Percentiles rank a stretch among this genome's conserved stretches.
These are phyloP conservation scores for Phrynosoma blainvillii DNA, from an alignment of 2,113 vertebrate species.

Conservation along the genomic window DNA sequence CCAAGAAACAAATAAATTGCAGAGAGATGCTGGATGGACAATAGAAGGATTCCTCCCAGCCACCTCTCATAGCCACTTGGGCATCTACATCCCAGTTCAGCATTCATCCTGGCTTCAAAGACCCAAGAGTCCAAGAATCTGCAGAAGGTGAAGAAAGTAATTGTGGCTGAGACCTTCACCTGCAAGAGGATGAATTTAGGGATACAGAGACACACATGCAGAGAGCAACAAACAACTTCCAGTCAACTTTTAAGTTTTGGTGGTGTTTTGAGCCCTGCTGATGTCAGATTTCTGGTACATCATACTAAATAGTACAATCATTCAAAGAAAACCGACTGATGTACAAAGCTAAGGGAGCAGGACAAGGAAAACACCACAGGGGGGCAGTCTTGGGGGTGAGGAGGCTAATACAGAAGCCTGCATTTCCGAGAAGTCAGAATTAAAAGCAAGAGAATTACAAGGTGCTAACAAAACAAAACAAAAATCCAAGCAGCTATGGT, in stretches of 20 bases:
- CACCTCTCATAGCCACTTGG: neutral
- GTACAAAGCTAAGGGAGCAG: too few species aligned
- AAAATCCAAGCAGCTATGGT: conserved; percentile 66
- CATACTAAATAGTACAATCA: conserved; percentile 49
- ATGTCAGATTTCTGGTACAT: conserved; percentile 34
- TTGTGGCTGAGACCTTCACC: conserved; percentile 36
- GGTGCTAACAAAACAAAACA: conserved; percentile 43
- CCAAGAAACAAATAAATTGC: neutral
- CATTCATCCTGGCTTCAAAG: neutral
- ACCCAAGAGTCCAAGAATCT: conserved; percentile 15
- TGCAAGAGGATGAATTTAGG: conserved; percentile 30
- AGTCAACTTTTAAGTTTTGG: conserved; percentile 22
- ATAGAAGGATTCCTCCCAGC: conserved; percentile 20
- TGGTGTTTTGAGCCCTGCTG: conserved; percentile 51
- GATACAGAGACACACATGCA: neutral
- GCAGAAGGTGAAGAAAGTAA: conserved; percentile 19
- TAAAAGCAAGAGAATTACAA: conserved; percentile 34
- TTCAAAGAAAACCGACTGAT: conserved; percentile 48
- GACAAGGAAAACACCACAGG: neutral
- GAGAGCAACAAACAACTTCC: conserved; percentile 41
- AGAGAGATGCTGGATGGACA: conserved; percentile 49
- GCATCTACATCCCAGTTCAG: neutral
- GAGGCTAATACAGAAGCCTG: too few species aligned
- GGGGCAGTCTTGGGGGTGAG: neutral
- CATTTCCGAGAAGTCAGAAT: conserved; percentile 43